A percentile compares a stretch with the other conserved stretches of the same genome.
Evolutionary conservation across 2,797 vertebrate genomes (phyloP).

Genomic region (Neostethus bicornis): DNA sequence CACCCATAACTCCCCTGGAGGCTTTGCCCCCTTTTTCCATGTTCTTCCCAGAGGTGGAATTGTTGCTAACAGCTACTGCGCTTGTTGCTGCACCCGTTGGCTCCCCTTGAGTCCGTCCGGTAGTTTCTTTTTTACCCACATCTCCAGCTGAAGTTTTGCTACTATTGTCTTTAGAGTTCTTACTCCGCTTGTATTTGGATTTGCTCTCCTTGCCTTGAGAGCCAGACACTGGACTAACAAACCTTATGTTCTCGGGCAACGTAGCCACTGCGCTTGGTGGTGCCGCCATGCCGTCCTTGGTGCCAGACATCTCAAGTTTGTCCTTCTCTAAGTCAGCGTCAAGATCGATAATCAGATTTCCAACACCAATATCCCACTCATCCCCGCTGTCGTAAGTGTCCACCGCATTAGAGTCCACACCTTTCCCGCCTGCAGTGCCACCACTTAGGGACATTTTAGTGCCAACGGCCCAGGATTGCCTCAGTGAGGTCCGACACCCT

Average conservation of each 20-base stretch:
- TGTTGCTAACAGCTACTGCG: conserved; percentile 77
- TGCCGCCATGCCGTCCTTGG: conserved; percentile 92
- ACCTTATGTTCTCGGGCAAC: conserved; percentile 97
- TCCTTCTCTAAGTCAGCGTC: conserved; percentile 99
- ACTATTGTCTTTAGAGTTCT: conserved; percentile 96
- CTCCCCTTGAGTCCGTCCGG: conserved; percentile 90
- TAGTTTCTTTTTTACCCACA: conserved; percentile 91
- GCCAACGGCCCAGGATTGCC: conserved; percentile 91
- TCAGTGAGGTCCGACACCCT: conserved; percentile 82
- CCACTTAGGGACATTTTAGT: conserved; percentile 99
- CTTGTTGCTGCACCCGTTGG: conserved; percentile 77
- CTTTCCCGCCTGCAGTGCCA: conserved; percentile 99
- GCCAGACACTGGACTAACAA: conserved; percentile 97
- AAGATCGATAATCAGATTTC: conserved; percentile 99
- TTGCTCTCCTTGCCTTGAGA: conserved; percentile 98
- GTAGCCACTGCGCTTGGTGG: conserved; percentile 94
- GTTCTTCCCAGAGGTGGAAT: conserved; percentile 84
- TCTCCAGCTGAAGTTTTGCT: conserved; percentile 89
- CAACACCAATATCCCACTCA: conserved; percentile 99
- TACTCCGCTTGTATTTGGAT: conserved; percentile 98
- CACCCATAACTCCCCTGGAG: conserved; percentile 86
- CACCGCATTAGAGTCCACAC: conserved; percentile 99
- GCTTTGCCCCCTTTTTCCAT: conserved; percentile 91
- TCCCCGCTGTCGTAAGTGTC: conserved; percentile 99
- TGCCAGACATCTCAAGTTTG: conserved; percentile 99